Conservation (phyloP, 2,888 invertebrate species). For the Encarsia formosa region DNA sequence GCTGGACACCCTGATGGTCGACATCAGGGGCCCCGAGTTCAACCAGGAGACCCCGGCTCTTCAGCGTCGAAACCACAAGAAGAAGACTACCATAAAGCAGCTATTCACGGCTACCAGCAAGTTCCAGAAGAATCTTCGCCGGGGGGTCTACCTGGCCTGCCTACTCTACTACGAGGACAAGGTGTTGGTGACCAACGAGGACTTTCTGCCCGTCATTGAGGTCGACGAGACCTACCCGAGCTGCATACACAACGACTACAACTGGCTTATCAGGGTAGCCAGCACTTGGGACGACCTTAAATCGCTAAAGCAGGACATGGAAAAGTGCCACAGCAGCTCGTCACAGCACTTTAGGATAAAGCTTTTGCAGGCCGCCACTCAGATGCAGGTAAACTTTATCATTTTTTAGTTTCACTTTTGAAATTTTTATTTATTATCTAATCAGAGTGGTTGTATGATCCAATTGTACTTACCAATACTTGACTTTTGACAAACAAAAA, state of each 20-base stretch:
- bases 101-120: slow-evolving; percentile 94
- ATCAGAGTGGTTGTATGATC: not conserved
- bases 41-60: slow-evolving; percentile 63
- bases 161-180: slow-evolving; percentile 94
- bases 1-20: slow-evolving; percentile 70
- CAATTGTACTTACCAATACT: not conserved
- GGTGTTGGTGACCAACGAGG: slow-evolving; percentile 93
- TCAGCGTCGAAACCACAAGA: slow-evolving; percentile 72
- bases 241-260: slow-evolving; percentile 87
- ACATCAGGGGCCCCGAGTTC: slow-evolving; percentile 65
- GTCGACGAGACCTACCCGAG: slow-evolving; percentile 94
- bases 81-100: slow-evolving; percentile 86
- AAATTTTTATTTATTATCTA: slow-evolving; percentile 4
- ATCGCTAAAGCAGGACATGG: slow-evolving; percentile 87
- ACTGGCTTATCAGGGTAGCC: slow-evolving; percentile 97
- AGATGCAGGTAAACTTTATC: slow-evolving; percentile 65
- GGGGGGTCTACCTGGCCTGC: slow-evolving; percentile 91
- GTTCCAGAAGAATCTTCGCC: slow-evolving; percentile 88
- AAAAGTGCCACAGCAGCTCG: slow-evolving; percentile 85
- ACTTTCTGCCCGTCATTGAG: slow-evolving; percentile 93
- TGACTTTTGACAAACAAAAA: not conserved
- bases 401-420: not conserved
- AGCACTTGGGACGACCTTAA: slow-evolving; percentile 97
- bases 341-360: slow-evolving; percentile 86
- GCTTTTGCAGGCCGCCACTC: slow-evolving; percentile 84